phyloP scores from a whole-genome alignment of 2,113 vertebrate genomes.

The Calyptommatus sinebrachiatus region DNA sequence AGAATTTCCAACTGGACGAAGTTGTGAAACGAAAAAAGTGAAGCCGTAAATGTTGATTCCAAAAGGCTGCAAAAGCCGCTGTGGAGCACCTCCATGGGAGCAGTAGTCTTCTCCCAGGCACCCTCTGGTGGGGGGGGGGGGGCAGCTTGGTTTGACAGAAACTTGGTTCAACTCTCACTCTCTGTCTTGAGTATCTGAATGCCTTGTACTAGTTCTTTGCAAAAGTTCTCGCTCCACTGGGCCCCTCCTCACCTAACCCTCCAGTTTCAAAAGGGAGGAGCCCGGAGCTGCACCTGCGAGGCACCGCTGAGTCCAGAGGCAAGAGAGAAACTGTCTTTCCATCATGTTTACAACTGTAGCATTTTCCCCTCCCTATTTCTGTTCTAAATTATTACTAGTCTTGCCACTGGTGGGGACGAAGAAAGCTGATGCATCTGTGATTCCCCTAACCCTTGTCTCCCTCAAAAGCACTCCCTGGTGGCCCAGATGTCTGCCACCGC shows the following conservation, averaged over 20 bases:
- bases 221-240: background rate
- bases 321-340: background rate
- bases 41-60: conserved; percentile 22
- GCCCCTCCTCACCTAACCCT: background rate
- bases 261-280: background rate
- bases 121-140: background rate
- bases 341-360: conserved; percentile 14
- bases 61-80: conserved; percentile 27
- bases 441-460: background rate
- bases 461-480: conserved; percentile 18
- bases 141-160: conserved; percentile 15
- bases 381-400: conserved; percentile 17
- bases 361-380: conserved; percentile 17
- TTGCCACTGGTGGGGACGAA: background rate
- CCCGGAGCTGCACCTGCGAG: background rate
- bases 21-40: conserved; percentile 60
- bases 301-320: background rate
- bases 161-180: conserved; percentile 19
- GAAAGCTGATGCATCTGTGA: background rate
- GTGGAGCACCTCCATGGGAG: background rate
- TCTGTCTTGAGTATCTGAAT: background rate
- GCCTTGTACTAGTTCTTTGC: conserved; percentile 1
- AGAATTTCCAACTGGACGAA: conserved; percentile 53
- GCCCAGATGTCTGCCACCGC: background rate
- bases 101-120: background rate